Evolutionary conservation across 2,888 invertebrate species (phyloP).

Genomic region (Synergus itoensis): DNA sequence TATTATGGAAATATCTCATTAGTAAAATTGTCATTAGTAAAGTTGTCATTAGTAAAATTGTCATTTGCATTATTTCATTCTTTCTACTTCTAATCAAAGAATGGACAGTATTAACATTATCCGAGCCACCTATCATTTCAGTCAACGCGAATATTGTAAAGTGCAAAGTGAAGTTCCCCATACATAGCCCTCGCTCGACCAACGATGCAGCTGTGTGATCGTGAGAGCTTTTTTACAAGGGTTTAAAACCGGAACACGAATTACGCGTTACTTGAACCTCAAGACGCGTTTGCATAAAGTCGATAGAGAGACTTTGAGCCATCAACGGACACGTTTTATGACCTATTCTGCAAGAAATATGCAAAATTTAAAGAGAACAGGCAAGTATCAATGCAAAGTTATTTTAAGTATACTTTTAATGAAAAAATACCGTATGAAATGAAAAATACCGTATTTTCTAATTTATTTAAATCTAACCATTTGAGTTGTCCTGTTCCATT

Average conservation of each 20-base stretch:
- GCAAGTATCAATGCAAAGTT: not conserved
- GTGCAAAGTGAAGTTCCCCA: constrained; percentile 34
- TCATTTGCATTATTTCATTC: no score
- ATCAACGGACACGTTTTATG: constrained; percentile 31
- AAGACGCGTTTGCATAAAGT: constrained; percentile 33
- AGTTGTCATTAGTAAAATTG: no score
- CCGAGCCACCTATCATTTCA: constrained; percentile 23
- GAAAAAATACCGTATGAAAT: not conserved
- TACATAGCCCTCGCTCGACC: constrained; percentile 4
- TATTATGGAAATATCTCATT: no score
- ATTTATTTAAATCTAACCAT: not conserved
- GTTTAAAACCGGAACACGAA: constrained; percentile 40
- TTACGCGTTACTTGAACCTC: constrained; percentile 40
- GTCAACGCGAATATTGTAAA: constrained; percentile 24
- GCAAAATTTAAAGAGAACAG: constrained; percentile 18
- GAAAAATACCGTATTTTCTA: not conserved
- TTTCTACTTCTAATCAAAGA: no score
- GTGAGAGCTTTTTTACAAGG: constrained; percentile 39
- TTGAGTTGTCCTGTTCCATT: not conserved
- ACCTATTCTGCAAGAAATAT: constrained; percentile 33
- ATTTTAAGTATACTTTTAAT: not conserved
- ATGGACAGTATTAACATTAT: not conserved
- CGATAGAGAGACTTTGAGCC: constrained; percentile 30
- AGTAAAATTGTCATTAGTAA: no score
- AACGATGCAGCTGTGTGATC: constrained; percentile 28